Conservation (phyloP, 2,113 vertebrate species). For the Loxodonta africana region DNA sequence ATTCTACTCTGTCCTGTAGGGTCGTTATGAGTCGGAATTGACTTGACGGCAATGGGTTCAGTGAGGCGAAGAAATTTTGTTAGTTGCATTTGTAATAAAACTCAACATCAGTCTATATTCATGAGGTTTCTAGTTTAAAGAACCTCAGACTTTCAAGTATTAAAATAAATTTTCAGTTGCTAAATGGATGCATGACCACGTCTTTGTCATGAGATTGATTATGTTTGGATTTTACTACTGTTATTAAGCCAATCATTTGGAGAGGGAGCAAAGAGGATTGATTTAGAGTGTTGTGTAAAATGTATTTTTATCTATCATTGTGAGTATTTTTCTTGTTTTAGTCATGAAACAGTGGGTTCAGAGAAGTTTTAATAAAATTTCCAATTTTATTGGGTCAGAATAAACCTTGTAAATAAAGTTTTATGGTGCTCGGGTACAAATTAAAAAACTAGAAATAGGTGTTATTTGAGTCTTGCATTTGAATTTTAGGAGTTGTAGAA, state of each 20-base stretch:
- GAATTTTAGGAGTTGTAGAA: background rate
- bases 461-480: background rate
- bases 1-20: too few relatives aligned
- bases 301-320: background rate
- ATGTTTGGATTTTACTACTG: background rate
- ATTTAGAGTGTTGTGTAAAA: background rate
- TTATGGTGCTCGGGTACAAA: background rate
- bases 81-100: constrained; percentile 63
- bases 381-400: background rate
- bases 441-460: background rate
- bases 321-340: constrained; percentile 43
- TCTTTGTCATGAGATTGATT: constrained; percentile 24
- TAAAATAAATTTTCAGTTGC: constrained; percentile 26
- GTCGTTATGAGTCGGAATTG: too few relatives aligned
- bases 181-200: background rate
- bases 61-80: constrained; percentile 33
- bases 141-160: constrained; percentile 29
- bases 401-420: constrained; percentile 7
- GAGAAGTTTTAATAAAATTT: background rate
- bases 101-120: constrained; percentile 8
- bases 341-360: constrained; percentile 38
- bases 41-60: too few relatives aligned
- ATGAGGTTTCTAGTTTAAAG: constrained; percentile 27
- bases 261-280: background rate
- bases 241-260: background rate